Evolutionary conservation across 2,888 invertebrate species (phyloP).

Genomic region (Kryphioiulus occultus): DNA sequence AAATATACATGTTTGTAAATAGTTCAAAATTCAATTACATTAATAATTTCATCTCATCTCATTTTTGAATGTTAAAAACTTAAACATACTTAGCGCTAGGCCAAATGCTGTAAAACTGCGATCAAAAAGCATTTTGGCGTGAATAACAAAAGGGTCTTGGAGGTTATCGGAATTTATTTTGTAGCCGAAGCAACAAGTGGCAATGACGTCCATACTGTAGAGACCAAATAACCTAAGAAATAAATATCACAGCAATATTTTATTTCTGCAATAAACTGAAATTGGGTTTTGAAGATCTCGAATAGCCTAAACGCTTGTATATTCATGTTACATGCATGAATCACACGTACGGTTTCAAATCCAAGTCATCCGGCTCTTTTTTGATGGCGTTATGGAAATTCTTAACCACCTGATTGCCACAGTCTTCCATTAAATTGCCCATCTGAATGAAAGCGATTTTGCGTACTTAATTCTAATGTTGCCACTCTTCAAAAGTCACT

Average conservation of each 20-base stretch:
- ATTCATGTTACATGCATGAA: not conserved
- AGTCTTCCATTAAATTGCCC: constrained; percentile 54
- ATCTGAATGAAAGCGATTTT: constrained; percentile 41
- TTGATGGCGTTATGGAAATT: constrained; percentile 22
- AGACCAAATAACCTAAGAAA: constrained; percentile 8
- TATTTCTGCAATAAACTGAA: not conserved
- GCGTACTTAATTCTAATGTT: not conserved
- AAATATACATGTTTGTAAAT: not conserved
- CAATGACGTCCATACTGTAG: constrained; percentile 49
- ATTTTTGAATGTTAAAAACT: not conserved
- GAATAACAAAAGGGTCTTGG: constrained; percentile 41
- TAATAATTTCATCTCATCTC: not conserved
- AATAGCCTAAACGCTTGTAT: not conserved
- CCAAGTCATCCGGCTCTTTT: not conserved
- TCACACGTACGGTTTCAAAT: constrained; percentile 45
- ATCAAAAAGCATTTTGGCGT: constrained; percentile 48
- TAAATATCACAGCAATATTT: not conserved
- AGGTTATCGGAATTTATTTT: constrained; percentile 44
- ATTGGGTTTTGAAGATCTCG: not conserved
- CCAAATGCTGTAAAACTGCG: not conserved
- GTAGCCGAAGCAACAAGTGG: constrained; percentile 44
- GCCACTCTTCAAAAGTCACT: not conserved
- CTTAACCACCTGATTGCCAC: constrained; percentile 54
- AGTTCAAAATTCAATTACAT: not conserved
- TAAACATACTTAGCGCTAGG: not conserved